These are phyloP conservation scores for Ophion costatus DNA, from an alignment of 2,888 invertebrate genomes.

Conservation along the genomic window DNA sequence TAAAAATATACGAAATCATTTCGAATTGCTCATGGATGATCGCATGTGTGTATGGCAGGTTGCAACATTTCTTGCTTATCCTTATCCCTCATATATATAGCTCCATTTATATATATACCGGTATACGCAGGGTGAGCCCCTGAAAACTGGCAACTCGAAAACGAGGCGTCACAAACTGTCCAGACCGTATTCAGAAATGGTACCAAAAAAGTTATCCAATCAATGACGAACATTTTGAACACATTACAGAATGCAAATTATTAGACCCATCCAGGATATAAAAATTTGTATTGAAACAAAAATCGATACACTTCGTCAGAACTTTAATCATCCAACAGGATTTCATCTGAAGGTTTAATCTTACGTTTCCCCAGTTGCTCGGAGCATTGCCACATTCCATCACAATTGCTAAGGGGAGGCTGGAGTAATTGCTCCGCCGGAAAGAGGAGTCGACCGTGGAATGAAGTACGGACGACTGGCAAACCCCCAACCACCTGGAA, in stretches of 20 bases:
- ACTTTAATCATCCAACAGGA: neutral
- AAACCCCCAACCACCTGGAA: neutral
- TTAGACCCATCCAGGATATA: neutral
- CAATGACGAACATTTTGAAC: neutral
- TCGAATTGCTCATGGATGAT: neutral
- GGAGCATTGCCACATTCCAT: neutral
- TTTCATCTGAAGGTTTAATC: neutral
- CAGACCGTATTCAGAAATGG: neutral
- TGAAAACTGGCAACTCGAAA: neutral
- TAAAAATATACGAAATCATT: slow-evolving; percentile 12
- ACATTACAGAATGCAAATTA: neutral
- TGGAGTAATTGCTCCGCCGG: slow-evolving; percentile 8
- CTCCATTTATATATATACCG: neutral
- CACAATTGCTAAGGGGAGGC: slow-evolving; percentile 17
- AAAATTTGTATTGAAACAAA: neutral
- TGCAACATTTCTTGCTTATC: slow-evolving; percentile 2
- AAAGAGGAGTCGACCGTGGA: neutral
- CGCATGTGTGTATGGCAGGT: neutral
- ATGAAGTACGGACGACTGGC: neutral
- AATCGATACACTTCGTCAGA: neutral
- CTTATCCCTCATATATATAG: neutral
- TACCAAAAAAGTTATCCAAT: neutral
- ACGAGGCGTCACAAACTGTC: neutral
- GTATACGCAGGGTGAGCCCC: neutral
- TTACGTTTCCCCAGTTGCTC: neutral